These are phyloP conservation scores for Melinaea marsaeus DNA, from an alignment of 2,888 invertebrate genomes.

Conservation along the genomic window DNA sequence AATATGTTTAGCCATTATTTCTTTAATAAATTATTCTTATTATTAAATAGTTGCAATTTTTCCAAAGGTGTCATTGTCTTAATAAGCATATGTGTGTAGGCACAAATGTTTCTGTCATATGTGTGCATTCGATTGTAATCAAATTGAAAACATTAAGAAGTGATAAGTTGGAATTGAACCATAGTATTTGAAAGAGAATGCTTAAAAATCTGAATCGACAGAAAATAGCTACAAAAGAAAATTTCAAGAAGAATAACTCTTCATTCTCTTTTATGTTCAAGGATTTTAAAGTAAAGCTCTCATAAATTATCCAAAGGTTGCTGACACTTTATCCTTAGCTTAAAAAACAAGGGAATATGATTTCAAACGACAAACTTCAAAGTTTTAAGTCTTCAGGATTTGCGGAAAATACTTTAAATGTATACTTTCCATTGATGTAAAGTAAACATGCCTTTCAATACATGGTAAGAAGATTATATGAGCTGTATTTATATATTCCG, in stretches of 20 bases:
- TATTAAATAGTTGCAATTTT: too few species aligned
- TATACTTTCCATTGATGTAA: neutral
- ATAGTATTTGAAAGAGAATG: neutral
- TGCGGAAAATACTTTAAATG: neutral
- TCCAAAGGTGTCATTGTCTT: too few species aligned
- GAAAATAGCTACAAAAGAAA: neutral
- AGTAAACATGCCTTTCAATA: too few species aligned
- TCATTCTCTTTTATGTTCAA: neutral
- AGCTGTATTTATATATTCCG: too few species aligned
- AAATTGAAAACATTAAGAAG: too few species aligned
- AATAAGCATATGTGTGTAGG: too few species aligned
- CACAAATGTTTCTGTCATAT: too few species aligned
- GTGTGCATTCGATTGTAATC: too few species aligned
- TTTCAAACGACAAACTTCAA: constrained; percentile 4
- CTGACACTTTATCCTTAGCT: constrained; percentile 3
- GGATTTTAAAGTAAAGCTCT: constrained; percentile 1
- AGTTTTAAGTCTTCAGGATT: neutral
- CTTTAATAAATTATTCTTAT: too few species aligned
- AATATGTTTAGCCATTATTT: too few species aligned
- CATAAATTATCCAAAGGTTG: neutral
- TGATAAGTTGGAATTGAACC: too few species aligned
- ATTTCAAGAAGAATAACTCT: neutral
- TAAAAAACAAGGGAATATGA: neutral
- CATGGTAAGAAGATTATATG: too few species aligned
- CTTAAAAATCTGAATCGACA: neutral